Evolutionary conservation across 2,113 vertebrate species (phyloP).

Genomic region (Heterotis niloticus): DNA sequence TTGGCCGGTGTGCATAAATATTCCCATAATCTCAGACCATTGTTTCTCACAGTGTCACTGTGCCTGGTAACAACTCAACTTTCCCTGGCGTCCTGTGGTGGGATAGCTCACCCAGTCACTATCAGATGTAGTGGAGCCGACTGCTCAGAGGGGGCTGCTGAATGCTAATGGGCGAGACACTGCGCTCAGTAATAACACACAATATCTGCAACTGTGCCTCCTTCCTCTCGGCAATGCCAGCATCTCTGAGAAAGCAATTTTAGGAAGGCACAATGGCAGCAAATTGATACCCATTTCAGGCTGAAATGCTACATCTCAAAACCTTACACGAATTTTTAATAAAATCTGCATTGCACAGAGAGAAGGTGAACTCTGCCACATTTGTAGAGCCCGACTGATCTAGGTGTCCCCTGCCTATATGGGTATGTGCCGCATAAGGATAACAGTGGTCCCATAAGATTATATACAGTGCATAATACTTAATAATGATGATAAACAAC

Average conservation of each 20-base stretch:
- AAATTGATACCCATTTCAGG: conserved; percentile 5
- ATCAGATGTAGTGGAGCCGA: background rate
- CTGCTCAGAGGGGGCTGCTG: background rate
- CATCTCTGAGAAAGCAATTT: conserved; percentile 8
- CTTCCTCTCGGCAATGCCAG: background rate
- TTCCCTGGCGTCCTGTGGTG: background rate
- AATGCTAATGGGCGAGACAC: background rate
- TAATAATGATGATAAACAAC: no score
- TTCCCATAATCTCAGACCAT: background rate
- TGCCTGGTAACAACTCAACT: background rate
- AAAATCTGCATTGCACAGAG: background rate
- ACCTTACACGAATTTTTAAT: background rate
- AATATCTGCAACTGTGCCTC: background rate
- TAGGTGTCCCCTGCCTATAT: background rate
- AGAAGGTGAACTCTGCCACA: background rate
- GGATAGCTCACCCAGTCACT: background rate
- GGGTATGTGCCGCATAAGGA: no score
- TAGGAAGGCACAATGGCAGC: background rate
- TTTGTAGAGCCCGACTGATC: background rate
- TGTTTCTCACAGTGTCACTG: background rate
- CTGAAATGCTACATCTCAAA: conserved; percentile 1
- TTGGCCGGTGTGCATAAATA: background rate
- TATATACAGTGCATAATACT: no score
- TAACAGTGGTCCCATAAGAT: no score
- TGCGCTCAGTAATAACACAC: background rate